Evolutionary conservation across 2,888 invertebrate genomes (phyloP).

Genomic region (Euproctis similis): DNA sequence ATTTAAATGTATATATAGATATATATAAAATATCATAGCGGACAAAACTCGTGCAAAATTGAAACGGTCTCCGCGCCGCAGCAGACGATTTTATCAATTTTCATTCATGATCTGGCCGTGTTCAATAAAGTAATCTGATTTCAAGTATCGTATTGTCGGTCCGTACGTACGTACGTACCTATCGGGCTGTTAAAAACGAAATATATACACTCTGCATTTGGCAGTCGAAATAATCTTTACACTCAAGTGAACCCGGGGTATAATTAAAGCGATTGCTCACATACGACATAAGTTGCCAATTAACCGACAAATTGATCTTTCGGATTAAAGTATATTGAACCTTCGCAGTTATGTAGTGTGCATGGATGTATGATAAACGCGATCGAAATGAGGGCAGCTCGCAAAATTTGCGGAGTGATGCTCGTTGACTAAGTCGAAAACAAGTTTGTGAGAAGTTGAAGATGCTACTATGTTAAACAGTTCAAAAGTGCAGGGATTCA

Average conservation of each 20-base stretch:
- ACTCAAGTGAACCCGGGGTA: slow-evolving; percentile 44
- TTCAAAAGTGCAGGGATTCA: too few relatives aligned
- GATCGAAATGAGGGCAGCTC: too few relatives aligned
- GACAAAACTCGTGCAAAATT: slow-evolving; percentile 35
- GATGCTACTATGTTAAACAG: too few relatives aligned
- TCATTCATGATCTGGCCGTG: slow-evolving; percentile 56
- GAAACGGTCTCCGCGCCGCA: slow-evolving; percentile 44
- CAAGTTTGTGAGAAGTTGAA: too few relatives aligned
- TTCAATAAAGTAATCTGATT: slow-evolving; percentile 65
- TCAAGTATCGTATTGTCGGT: slow-evolving; percentile 52
- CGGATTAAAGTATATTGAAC: slow-evolving; percentile 45
- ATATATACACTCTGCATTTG: slow-evolving; percentile 45
- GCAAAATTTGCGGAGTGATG: too few relatives aligned
- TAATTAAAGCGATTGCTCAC: slow-evolving; percentile 55
- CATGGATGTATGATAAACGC: too few relatives aligned
- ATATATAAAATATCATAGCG: slow-evolving; percentile 20
- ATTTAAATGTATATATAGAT: slow-evolving; percentile 25
- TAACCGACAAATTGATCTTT: slow-evolving; percentile 41
- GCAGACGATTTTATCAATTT: slow-evolving; percentile 66
- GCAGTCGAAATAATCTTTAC: slow-evolving; percentile 61
- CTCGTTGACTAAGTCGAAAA: too few relatives aligned
- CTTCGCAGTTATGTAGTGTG: too few relatives aligned
- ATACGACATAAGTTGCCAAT: slow-evolving; percentile 65
- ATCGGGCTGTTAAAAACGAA: too few relatives aligned
- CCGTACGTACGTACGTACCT: slow-evolving; percentile 28